phyloP scores from a whole-genome alignment of 1,140 invertebrate genomes.

The Neodiprion fabricii region DNA sequence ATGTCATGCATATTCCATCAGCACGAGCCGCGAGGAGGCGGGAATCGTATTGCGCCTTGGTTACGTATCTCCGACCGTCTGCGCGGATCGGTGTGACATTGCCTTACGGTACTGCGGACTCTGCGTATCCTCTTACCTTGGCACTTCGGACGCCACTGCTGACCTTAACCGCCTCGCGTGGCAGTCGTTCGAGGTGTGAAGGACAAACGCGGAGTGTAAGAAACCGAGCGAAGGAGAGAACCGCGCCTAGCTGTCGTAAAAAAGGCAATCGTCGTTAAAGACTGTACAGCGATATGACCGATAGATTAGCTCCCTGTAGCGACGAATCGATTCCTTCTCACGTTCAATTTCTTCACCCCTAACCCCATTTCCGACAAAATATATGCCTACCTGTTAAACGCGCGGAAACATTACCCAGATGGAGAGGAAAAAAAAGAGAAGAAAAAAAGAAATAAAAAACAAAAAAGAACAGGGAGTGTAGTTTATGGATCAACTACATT shows the following conservation, averaged over 20 bases:
- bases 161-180: not conserved
- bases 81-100: not conserved
- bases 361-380: no score
- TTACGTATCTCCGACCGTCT: not conserved
- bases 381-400: no score
- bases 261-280: no score
- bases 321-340: no score
- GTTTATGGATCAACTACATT: no score
- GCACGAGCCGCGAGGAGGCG: conserved; percentile 30
- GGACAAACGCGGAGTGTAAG: not conserved
- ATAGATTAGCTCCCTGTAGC: no score
- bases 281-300: no score
- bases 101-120: not conserved
- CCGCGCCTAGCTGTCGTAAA: not conserved
- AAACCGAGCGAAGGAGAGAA: not conserved
- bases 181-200: not conserved
- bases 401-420: no score
- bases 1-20: conserved; percentile 58
- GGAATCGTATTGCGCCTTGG: conserved; percentile 14
- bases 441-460: not conserved
- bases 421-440: conserved; percentile 3
- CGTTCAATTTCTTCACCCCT: no score
- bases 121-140: conserved; percentile 4
- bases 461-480: not conserved
- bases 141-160: not conserved